Evolutionary conservation across 2,113 vertebrate species (phyloP).

Genomic region (Cervus canadensis): DNA sequence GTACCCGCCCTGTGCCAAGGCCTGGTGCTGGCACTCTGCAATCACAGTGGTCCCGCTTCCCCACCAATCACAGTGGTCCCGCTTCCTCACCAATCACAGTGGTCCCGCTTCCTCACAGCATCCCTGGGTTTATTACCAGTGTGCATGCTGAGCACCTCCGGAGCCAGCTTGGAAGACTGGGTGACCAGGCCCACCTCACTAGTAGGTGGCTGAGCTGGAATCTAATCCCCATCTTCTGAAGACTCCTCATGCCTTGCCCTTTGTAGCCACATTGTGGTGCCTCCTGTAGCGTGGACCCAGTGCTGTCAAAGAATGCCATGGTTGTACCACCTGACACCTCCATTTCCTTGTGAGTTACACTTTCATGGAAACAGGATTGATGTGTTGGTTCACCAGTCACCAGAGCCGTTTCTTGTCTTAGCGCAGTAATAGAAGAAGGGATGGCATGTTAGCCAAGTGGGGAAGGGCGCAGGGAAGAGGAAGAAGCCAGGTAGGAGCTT

Average conservation of each 20-base stretch:
- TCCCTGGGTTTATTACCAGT: not conserved
- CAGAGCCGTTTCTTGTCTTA: not conserved
- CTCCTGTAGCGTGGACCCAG: not conserved
- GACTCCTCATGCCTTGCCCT: not conserved
- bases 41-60: not conserved
- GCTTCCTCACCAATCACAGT: not conserved
- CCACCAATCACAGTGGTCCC: not conserved
- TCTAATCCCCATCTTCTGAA: not conserved
- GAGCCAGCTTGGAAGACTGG: not conserved
- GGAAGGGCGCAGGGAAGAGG: not conserved
- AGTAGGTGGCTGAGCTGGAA: not conserved
- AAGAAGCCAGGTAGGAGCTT: not conserved
- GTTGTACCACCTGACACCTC: not conserved
- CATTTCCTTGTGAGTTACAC: not conserved
- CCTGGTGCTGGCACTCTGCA: not conserved
- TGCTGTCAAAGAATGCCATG: not conserved
- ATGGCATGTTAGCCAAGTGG: not conserved
- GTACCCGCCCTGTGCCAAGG: not conserved
- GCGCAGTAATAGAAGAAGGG: not conserved
- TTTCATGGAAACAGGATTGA: not conserved
- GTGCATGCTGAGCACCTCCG: rapidly evolving
- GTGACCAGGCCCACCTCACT: not conserved
- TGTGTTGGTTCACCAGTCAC: not conserved
- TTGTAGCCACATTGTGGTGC: not conserved
- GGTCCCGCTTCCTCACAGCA: not conserved